Evolutionary conservation across 2,888 invertebrate genomes (phyloP).

Genomic region (Laspeyria flexula): DNA sequence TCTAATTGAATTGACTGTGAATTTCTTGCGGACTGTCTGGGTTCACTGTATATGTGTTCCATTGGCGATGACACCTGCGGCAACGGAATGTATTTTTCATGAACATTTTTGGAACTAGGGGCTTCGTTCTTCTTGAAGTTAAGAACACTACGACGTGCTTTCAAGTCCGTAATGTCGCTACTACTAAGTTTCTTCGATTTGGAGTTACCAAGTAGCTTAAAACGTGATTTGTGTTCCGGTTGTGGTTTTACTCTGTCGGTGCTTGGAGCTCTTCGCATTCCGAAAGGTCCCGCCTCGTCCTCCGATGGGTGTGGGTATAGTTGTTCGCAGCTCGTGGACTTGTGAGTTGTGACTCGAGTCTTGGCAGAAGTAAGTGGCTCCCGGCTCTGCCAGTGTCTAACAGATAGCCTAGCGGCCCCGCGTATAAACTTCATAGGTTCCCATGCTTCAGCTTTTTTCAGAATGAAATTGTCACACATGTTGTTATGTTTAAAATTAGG

Average conservation of each 20-base stretch:
- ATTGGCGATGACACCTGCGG: slow-evolving; percentile 66
- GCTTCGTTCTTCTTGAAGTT: slow-evolving; percentile 76
- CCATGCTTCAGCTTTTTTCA: slow-evolving; percentile 83
- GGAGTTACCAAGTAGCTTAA: slow-evolving; percentile 77
- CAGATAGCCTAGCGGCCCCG: slow-evolving; percentile 82
- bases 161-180: slow-evolving; percentile 70
- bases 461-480: slow-evolving; percentile 84
- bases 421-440: slow-evolving; percentile 80
- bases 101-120: slow-evolving; percentile 67
- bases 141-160: slow-evolving; percentile 72
- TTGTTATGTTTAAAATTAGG: slow-evolving; percentile 71
- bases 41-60: slow-evolving; percentile 79
- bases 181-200: slow-evolving; percentile 71
- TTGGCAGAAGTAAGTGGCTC: slow-evolving; percentile 77
- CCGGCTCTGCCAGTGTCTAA: slow-evolving; percentile 82
- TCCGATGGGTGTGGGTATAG: slow-evolving; percentile 73
- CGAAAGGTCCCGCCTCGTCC: slow-evolving; percentile 70
- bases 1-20: slow-evolving; percentile 66
- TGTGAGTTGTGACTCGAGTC: slow-evolving; percentile 69
- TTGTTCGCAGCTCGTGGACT: slow-evolving; percentile 83
- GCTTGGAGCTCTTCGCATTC: slow-evolving; percentile 80
- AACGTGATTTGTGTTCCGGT: slow-evolving; percentile 74
- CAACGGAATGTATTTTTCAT: slow-evolving; percentile 81
- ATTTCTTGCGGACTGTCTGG: slow-evolving; percentile 64
- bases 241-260: slow-evolving; percentile 77